Conservation (phyloP, 2,797 vertebrate genomes). For the Mormyrus proboscirostris region DNA sequence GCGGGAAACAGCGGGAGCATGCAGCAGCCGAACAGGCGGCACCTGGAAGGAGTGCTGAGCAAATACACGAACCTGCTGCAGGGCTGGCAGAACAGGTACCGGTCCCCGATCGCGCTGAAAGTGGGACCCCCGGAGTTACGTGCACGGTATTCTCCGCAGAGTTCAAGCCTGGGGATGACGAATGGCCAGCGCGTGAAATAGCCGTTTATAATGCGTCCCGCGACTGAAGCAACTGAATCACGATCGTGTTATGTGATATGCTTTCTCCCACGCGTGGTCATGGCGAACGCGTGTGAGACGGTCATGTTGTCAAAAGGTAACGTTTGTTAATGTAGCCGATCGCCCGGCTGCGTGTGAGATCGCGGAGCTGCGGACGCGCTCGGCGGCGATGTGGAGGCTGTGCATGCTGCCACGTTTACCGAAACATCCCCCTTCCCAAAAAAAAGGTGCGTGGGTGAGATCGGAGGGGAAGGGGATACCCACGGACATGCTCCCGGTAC, state of each 20-base stretch:
- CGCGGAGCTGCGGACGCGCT: neutral
- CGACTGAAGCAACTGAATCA: neutral
- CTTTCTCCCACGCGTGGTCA: neutral
- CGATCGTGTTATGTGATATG: neutral
- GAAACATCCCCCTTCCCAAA: neutral
- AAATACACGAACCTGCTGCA: slow-evolving; percentile 91
- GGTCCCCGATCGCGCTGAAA: neutral
- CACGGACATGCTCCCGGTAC: neutral
- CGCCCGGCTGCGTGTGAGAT: neutral
- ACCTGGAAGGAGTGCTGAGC: slow-evolving; percentile 78
- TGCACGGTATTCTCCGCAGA: neutral
- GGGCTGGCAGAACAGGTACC: slow-evolving; percentile 89
- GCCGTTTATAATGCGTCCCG: neutral
- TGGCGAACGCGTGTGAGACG: neutral
- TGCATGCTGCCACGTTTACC: slow-evolving; percentile 16
- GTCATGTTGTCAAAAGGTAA: neutral
- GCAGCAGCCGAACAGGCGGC: slow-evolving; percentile 47
- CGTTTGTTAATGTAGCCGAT: neutral
- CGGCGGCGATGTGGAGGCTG: no score
- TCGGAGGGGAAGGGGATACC: neutral
- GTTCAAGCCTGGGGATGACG: neutral
- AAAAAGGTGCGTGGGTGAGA: neutral
- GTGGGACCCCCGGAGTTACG: neutral
- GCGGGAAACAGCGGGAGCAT: slow-evolving; percentile 28
- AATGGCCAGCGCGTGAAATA: neutral